phyloP scores from a whole-genome alignment of 1,140 invertebrate genomes.

The Drosophila melanica region DNA sequence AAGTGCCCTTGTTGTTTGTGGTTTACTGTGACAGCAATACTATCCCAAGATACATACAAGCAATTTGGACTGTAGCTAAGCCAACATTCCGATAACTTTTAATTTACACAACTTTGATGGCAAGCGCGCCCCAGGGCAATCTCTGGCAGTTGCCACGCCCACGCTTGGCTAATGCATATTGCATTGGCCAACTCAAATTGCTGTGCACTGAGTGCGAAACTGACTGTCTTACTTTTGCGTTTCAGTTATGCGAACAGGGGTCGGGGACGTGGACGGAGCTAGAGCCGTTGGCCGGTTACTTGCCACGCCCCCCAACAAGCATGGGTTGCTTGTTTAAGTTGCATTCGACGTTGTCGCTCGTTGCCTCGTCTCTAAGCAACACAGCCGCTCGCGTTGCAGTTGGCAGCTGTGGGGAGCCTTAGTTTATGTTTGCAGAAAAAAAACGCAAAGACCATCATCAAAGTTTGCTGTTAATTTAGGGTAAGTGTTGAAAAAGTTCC shows the following conservation, averaged over 20 bases:
- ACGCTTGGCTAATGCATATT: conserved; percentile 56
- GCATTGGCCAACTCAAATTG: conserved; percentile 54
- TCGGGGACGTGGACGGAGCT: not conserved
- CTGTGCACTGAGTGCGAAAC: conserved; percentile 39
- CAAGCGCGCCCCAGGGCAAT: conserved; percentile 17
- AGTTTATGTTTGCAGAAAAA: conserved; percentile 34
- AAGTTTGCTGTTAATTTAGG: conserved; percentile 76
- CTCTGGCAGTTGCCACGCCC: conserved; percentile 15
- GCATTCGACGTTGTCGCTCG: conserved; percentile 18
- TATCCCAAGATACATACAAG: conserved; percentile 6
- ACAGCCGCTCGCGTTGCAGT: conserved; percentile 40
- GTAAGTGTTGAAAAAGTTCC: conserved; percentile 72
- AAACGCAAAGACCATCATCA: conserved; percentile 48
- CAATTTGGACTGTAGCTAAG: conserved; percentile 19
- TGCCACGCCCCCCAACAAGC: conserved; percentile 9
- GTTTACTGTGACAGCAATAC: not conserved
- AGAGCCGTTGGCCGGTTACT: conserved; percentile 4
- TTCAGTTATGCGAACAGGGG: conserved; percentile 40
- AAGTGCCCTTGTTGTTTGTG: not conserved
- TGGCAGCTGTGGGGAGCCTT: conserved; percentile 21
- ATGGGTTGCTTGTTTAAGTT: conserved; percentile 69
- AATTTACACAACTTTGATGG: conserved; percentile 44
- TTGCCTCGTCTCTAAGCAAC: conserved; percentile 8
- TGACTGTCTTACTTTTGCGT: conserved; percentile 68
- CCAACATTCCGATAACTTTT: conserved; percentile 47